phyloP scores from a whole-genome alignment of 1,140 invertebrate genomes.

The Eueides isabella region DNA sequence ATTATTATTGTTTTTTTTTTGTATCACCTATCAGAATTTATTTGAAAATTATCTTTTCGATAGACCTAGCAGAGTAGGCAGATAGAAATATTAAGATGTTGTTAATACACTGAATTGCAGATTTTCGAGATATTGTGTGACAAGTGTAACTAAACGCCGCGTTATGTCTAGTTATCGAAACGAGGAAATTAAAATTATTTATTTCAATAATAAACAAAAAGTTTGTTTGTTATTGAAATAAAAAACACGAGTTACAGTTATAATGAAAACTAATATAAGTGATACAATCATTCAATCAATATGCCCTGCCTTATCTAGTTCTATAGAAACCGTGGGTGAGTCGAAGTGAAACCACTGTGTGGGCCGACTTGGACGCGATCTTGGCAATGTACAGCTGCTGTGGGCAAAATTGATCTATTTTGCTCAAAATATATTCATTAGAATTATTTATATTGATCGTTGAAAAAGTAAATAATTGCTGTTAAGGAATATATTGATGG shows the following conservation, averaged over 20 bases:
- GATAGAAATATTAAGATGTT: too few species aligned
- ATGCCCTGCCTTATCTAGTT: not conserved
- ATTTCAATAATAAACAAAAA: too few species aligned
- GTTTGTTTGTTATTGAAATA: too few species aligned
- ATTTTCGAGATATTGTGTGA: too few species aligned
- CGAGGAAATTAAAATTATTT: too few species aligned
- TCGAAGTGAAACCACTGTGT: not conserved
- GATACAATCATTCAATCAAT: not conserved
- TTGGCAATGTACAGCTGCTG: not conserved
- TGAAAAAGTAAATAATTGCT: not conserved
- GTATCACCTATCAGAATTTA: too few species aligned
- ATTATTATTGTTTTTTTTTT: too few species aligned
- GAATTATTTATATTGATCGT: not conserved
- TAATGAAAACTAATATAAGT: too few species aligned
- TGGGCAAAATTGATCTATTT: not conserved
- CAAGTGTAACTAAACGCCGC: too few species aligned
- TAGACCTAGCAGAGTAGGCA: not conserved
- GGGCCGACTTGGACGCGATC: not conserved
- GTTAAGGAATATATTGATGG: not conserved
- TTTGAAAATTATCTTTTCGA: too few species aligned
- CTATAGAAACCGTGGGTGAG: not conserved
- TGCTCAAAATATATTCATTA: not conserved
- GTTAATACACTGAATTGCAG: not conserved
- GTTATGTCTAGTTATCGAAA: too few species aligned
- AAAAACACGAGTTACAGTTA: too few species aligned